A percentile compares a stretch with the other conserved stretches of the same genome.
Conservation (phyloP, 2,888 invertebrate species). For the Ceratothoa steindachneri region DNA sequence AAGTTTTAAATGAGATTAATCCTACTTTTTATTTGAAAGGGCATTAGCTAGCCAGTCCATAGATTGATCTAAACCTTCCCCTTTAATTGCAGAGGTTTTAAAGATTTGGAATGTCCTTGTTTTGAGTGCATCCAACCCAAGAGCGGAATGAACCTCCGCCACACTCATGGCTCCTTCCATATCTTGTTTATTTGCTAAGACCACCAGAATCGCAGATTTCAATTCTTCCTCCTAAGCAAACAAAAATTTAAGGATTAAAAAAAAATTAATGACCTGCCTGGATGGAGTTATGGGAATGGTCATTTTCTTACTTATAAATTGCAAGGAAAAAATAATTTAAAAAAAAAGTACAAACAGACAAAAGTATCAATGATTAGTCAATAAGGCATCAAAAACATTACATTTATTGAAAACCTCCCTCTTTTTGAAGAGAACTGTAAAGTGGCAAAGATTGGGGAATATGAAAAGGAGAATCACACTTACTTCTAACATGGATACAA, state of each 20-base stretch:
- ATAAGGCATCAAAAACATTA: too few relatives aligned
- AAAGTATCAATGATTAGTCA: neutral
- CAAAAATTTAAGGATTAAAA: neutral
- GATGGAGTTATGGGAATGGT: neutral
- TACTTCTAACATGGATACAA: slow-evolving; percentile 93
- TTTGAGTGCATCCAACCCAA: slow-evolving; percentile 89
- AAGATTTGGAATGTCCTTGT: slow-evolving; percentile 99
- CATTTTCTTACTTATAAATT: too few relatives aligned
- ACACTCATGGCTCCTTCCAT: slow-evolving; percentile 96
- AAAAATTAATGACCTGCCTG: neutral
- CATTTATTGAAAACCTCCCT: too few relatives aligned
- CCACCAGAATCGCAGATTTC: slow-evolving; percentile 89
- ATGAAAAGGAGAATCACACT: too few relatives aligned
- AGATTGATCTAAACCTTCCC: slow-evolving; percentile 95
- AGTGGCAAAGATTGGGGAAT: too few relatives aligned
- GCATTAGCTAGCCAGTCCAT: slow-evolving; percentile 98
- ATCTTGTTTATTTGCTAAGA: slow-evolving; percentile 98
- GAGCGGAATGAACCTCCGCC: slow-evolving; percentile 87
- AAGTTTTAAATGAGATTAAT: neutral
- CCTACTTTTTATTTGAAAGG: slow-evolving; percentile 76
- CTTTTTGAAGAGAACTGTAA: too few relatives aligned
- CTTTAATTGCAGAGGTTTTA: slow-evolving; percentile 96
- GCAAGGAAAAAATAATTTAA: neutral
- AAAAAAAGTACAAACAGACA: neutral
- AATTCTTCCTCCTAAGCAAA: slow-evolving; percentile 85